Conservation (phyloP, 2,888 invertebrate genomes). For the Hydrotaea diabolus region DNA sequence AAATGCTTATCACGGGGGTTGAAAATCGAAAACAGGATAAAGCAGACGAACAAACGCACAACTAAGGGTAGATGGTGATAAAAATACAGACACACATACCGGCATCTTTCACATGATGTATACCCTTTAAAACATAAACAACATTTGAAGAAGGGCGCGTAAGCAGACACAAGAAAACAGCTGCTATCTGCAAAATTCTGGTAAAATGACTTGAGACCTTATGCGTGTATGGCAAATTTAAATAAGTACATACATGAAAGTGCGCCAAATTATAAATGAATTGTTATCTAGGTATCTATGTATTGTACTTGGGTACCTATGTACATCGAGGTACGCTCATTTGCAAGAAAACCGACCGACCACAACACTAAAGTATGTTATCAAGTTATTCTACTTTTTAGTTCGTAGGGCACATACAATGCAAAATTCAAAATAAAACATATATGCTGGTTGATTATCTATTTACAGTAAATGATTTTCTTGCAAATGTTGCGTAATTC, state of each 20-base stretch:
- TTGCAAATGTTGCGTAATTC: no score
- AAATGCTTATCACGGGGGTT: not conserved
- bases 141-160: not conserved
- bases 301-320: no score
- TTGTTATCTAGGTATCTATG: not conserved
- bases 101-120: not conserved
- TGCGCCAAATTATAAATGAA: not conserved
- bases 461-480: no score
- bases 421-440: no score
- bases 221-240: conserved; percentile 6
- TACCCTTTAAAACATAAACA: not conserved
- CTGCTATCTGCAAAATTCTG: not conserved
- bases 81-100: not conserved
- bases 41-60: not conserved
- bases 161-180: not conserved
- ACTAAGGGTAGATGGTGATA: not conserved
- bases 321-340: no score
- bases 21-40: not conserved
- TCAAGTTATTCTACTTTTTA: no score
- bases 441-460: no score
- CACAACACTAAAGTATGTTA: no score
- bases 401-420: no score
- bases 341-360: no score
- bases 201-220: not conserved
- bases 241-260: not conserved